A percentile compares a stretch with the other conserved stretches of the same genome.
Conservation (phyloP, 2,888 invertebrate genomes). For the Listrodromus nycthemerus region DNA sequence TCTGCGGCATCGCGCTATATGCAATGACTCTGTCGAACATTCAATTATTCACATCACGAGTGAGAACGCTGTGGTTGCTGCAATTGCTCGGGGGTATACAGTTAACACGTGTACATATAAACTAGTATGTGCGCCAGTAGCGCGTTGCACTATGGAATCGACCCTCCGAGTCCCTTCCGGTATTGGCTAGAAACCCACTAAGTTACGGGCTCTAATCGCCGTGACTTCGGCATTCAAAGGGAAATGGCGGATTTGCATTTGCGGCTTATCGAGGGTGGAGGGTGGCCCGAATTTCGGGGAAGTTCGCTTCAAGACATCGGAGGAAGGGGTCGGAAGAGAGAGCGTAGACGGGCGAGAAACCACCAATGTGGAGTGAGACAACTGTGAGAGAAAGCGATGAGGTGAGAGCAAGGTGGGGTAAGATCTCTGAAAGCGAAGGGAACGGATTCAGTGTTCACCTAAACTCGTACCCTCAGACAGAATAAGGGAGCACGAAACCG, state of each 20-base stretch:
- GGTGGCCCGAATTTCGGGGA: slow-evolving; percentile 32
- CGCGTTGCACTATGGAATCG: slow-evolving; percentile 54
- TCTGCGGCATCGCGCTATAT: neutral
- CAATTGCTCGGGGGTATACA: slow-evolving; percentile 22
- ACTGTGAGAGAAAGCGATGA: slow-evolving; percentile 36
- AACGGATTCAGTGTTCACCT: slow-evolving; percentile 54
- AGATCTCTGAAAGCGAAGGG: slow-evolving; percentile 51
- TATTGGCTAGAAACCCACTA: slow-evolving; percentile 71
- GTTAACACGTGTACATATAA: slow-evolving; percentile 12
- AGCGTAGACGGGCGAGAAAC: slow-evolving; percentile 47
- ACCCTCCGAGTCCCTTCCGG: slow-evolving; percentile 63
- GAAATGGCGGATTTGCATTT: slow-evolving; percentile 76
- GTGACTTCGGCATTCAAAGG: slow-evolving; percentile 75
- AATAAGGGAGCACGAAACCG: slow-evolving; percentile 55
- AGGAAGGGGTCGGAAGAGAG: slow-evolving; percentile 42
- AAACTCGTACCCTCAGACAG: slow-evolving; percentile 57
- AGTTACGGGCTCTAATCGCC: slow-evolving; percentile 77
- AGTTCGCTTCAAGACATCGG: slow-evolving; percentile 65
- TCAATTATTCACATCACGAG: slow-evolving; percentile 62
- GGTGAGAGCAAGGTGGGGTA: slow-evolving; percentile 30
- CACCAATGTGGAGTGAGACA: slow-evolving; percentile 33
- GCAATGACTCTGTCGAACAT: slow-evolving; percentile 43
- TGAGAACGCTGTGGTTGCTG: slow-evolving; percentile 35
- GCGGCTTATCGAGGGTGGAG: slow-evolving; percentile 69
- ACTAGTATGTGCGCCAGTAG: slow-evolving; percentile 56